These are phyloP conservation scores for Varecia variegata DNA, from an alignment of 2,797 vertebrate species.

Conservation along the genomic window DNA sequence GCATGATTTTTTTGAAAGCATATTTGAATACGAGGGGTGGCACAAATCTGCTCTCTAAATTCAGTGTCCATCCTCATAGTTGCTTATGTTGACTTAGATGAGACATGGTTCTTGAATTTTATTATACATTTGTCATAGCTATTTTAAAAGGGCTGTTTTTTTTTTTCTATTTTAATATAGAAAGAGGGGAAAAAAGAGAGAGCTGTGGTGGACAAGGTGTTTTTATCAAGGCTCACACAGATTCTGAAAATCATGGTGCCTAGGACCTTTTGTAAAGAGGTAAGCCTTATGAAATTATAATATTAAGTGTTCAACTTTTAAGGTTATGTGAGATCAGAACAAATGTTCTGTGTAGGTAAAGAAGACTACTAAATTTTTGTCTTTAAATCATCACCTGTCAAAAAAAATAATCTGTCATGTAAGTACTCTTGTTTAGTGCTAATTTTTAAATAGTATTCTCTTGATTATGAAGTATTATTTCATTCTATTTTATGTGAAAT, in stretches of 20 bases:
- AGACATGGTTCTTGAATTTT: not conserved
- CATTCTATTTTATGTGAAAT: slow-evolving; percentile 33
- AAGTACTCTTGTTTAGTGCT: not conserved
- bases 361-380: slow-evolving; percentile 17
- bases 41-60: not conserved
- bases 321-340: not conserved
- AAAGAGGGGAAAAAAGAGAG: slow-evolving; percentile 94
- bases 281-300: slow-evolving; percentile 78
- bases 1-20: slow-evolving; percentile 17
- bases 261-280: slow-evolving; percentile 92
- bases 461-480: not conserved
- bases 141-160: not conserved
- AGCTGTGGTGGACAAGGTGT: slow-evolving; percentile 92
- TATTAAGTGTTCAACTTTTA: not conserved
- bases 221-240: slow-evolving; percentile 88
- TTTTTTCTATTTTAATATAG: slow-evolving; percentile 79
- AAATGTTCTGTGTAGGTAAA: not conserved
- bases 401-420: not conserved
- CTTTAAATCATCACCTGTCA: not conserved
- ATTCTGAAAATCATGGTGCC: slow-evolving; percentile 94
- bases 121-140: not conserved
- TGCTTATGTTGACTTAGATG: slow-evolving; percentile 16
- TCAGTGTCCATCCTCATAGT: not conserved
- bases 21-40: slow-evolving; percentile 5
- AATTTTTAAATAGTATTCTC: not conserved